Conservation (phyloP, 2,113 vertebrate genomes). For the Galeopterus variegatus region DNA sequence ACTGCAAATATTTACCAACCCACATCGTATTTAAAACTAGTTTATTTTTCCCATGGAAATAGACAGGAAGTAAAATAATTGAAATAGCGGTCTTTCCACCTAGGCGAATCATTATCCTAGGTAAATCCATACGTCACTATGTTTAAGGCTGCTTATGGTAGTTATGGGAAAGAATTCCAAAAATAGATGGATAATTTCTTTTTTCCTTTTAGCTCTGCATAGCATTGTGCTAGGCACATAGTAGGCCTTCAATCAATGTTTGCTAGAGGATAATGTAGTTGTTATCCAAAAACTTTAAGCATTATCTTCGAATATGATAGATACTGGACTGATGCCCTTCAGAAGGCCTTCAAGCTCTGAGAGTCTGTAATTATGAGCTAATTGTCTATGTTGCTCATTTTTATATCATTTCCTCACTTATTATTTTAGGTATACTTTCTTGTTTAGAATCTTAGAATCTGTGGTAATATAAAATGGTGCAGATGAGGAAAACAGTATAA, state of each 20-base stretch:
- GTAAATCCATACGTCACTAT: background rate
- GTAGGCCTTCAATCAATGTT: background rate
- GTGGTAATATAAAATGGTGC: background rate
- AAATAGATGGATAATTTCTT: background rate
- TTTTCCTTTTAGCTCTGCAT: background rate
- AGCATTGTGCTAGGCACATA: background rate
- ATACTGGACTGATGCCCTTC: background rate
- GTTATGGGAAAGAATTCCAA: background rate
- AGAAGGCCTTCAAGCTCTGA: background rate
- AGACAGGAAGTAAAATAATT: slow-evolving; percentile 56
- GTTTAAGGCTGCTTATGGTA: background rate
- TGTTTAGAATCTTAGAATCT: slow-evolving; percentile 19
- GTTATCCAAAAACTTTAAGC: background rate
- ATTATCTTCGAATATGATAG: slow-evolving; percentile 24
- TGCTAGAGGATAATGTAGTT: background rate
- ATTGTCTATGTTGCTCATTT: background rate
- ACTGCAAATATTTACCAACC: slow-evolving; percentile 59
- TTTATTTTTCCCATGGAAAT: slow-evolving; percentile 43
- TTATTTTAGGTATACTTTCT: background rate
- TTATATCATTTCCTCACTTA: background rate
- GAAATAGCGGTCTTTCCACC: slow-evolving; percentile 7
- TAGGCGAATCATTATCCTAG: background rate
- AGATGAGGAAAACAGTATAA: background rate
- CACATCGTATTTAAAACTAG: background rate
- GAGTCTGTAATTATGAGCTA: slow-evolving; percentile 16